Evolutionary conservation across 2,888 invertebrate genomes (phyloP), one percentile per base, ranked within the genome.

Genomic region (Andricus curvator): DNA sequence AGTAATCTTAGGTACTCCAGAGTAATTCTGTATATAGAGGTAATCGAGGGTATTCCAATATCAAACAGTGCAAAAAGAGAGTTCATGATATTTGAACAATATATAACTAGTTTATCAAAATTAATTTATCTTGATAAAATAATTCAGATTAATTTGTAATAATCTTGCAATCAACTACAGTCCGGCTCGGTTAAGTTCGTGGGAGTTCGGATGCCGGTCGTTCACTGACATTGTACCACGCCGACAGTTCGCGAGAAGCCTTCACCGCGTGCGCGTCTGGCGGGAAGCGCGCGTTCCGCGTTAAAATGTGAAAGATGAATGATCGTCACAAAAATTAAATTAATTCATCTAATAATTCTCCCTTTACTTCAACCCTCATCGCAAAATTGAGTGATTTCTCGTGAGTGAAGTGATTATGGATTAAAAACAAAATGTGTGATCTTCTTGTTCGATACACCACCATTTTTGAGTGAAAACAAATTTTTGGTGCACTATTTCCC

Each of bases 241-340:
- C 87, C 88, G 88, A 88, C 91, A 91, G 91, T 91, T 86, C 89
- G 91, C 87, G 92, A 91, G 89, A 89, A 91, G 88, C 90, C 89
- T 91, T 84, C 91, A 89, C 83, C 89, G 90, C 78, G 89, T 82
- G 85, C 82, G 80, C 66, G 74, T 85, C 86, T 86, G 78, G 82
- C 78, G 77, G 79, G 79, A 74, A 74, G 62, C 80, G 77, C 67
- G 64, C 74, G 76, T 51, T 60, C 78, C 70, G 77, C 78, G 77
- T 74, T 70, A 81, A 84, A 83, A 84, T 82, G 85, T 85, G 84
- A 83, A 81, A 82, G 22, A 68, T 84, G 78, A 78, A 76, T n/a
- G 48, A 78, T 76, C 56, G 22, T 29, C 29, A 13, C 4, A 13
- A 25, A 25, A 62, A 62, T 56, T 74, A 1, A 11, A 51, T 56